A percentile compares a stretch with the other conserved stretches of the same genome.
These are phyloP conservation scores for Phyllopteryx taeniolatus DNA, from an alignment of 2,113 vertebrate genomes.

Conservation along the genomic window DNA sequence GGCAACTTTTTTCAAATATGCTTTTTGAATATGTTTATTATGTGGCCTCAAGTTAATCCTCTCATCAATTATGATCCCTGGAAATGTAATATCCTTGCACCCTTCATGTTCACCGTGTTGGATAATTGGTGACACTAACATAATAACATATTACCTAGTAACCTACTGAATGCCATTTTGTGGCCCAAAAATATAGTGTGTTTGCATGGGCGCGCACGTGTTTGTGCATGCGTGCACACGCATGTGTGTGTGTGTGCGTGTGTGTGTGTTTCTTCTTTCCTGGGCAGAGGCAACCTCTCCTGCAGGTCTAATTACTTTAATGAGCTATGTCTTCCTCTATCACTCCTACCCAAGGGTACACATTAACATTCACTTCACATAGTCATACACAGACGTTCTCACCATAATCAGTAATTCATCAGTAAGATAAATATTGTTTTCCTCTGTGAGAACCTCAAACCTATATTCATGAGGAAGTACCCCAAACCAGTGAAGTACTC, in stretches of 20 bases:
- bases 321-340: conserved; percentile 63
- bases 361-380: conserved; percentile 66
- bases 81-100: no score
- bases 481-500: background rate
- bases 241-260: background rate
- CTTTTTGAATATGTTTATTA: no score
- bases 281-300: conserved; percentile 58
- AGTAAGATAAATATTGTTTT: conserved; percentile 53
- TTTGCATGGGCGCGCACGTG: background rate
- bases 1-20: no score
- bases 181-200: background rate
- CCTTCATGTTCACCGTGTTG: background rate
- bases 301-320: conserved; percentile 75
- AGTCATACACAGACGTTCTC: conserved; percentile 50
- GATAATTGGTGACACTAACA: no score
- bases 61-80: no score
- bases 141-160: no score
- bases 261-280: conserved; percentile 28
- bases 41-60: no score
- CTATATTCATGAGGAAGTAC: background rate
- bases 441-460: conserved; percentile 26
- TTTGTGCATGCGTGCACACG: background rate
- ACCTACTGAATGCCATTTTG: no score
- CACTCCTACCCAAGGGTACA: conserved; percentile 60
- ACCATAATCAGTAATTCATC: conserved; percentile 68